Evolutionary conservation across 2,888 invertebrate genomes (phyloP), one percentile per base, ranked within the genome.

Genomic region (Polymixis lichenea): DNA sequence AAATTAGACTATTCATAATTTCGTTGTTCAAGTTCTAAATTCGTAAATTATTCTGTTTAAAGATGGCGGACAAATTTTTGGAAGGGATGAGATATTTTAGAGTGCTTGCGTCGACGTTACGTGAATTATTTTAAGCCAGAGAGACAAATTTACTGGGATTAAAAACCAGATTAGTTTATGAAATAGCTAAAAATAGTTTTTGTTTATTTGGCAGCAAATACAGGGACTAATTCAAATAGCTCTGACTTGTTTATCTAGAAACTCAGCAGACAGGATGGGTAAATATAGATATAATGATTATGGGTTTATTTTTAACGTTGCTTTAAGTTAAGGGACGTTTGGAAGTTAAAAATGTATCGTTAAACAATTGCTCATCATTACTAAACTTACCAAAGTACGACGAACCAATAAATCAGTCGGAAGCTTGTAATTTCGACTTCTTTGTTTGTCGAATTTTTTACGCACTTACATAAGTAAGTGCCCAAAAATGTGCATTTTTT

Each of bases 1-100:
- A 60, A 78, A 84, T 84, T 78, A 78, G 75, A 62, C 72, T 56
- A 81, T 81, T 81, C 83, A 84, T 83, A 84, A 83, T 84, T 81
- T 68, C 84, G 46, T 38, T 77, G 71, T 77, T 73, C 60, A 46
- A 77, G 77, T 83, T 83, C 70, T 74, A 55, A 83, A 84, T 84
- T 80, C 71, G 72, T 84, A 72, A 84, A 83, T 83, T 83, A 84
- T 83, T 69, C 78, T 43, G 73, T 64, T 25, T 62, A 60, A 84
- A 84, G 64, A 67, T 81, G 73, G 56, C 49, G 38, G 28, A n/a
- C n/a, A 22, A 15, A 49, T 76, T 83, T 84, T 81, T 65, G 61
- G 71, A 28, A 49, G 69, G 61, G 32, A 71, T 56, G 79, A 71
- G 56, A 46, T 68, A 71, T 72, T 73, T 78, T 46, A 55, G 65